A percentile compares a stretch with the other conserved stretches of the same genome.
Conservation (phyloP, 2,797 vertebrate genomes). For the Cirrhinus mrigala region DNA sequence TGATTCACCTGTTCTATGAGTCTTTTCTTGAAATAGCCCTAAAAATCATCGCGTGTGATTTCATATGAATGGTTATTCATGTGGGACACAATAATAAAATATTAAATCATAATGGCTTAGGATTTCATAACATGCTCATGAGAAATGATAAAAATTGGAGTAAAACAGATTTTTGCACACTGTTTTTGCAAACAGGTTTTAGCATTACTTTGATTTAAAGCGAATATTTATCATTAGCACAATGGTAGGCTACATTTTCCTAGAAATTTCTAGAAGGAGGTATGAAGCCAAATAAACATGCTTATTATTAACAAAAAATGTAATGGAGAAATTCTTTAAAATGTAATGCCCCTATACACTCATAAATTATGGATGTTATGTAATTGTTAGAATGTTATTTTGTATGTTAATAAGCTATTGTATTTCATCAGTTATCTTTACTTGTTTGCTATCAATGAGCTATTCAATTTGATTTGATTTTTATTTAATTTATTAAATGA, state of each 20-base stretch:
- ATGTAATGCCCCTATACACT: too few relatives aligned
- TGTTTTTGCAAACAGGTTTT: not conserved
- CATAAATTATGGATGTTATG: too few relatives aligned
- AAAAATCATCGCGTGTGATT: not conserved
- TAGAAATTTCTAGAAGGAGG: not conserved
- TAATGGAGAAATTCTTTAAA: too few relatives aligned
- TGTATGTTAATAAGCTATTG: too few relatives aligned
- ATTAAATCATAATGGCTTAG: not conserved
- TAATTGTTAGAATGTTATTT: too few relatives aligned
- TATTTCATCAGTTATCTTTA: too few relatives aligned
- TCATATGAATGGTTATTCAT: not conserved
- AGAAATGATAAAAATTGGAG: not conserved
- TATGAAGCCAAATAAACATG: too few relatives aligned
- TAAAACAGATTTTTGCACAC: not conserved
- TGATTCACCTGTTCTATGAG: conserved; percentile 5
- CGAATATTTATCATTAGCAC: not conserved
- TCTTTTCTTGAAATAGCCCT: not conserved
- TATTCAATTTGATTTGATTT: not conserved
- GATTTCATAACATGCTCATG: not conserved
- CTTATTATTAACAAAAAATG: too few relatives aligned
- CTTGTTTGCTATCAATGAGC: too few relatives aligned
- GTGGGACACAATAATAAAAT: not conserved
- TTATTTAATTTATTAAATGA: not conserved
- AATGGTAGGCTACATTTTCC: not conserved
- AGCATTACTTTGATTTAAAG: not conserved